Base-by-base conservation (phyloP, 2,888 invertebrate genomes). In the Noctua pronuba region DNA sequence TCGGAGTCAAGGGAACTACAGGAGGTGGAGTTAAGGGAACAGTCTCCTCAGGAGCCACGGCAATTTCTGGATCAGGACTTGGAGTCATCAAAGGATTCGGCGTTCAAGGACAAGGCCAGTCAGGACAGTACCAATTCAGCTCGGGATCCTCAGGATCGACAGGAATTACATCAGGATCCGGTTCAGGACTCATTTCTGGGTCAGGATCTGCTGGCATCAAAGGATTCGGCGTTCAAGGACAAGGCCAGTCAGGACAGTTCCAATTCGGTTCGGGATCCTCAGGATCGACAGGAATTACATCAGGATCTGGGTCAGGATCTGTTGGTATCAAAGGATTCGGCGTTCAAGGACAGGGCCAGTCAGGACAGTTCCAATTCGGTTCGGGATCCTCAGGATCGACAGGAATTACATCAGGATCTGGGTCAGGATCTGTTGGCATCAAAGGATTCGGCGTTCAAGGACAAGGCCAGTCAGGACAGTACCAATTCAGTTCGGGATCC, bases 121-220 rank as follows among this genome's bases (percentile, higher is more conserved):
- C 90, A 35, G 90, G 90, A 38, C 87, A 90, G 10, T 91, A 86
- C 69, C 90, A 89, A 74, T 92, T 90, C 46, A 89, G 91, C 1
- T 80, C 82, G 7, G 87, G 83, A 28, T 46, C 75, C 44, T 41
- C 74, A 38, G 77, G 79, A 46, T 69, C 65, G 28, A 81, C 79
- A 3, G 44, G 44, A 13, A 44, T 44, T 16, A 31, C 71, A 1
- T 71, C 84, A 3, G 86, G 87, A 10, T 21, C 18, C 1, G 60
- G 60, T 44, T 58, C 78, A 16, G 60, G 41, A 10, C 10, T 41
- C 11, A 41, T 41, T 41, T 11, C 41, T 41, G 41, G 41, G 13
- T 41, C 41, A 41, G 41, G 41, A 41, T 3, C 74, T 38, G 80
- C 66, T 13, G 41, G 13, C 24, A 65, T 85, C 24, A 85, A 88